Conservation (phyloP, 2,888 invertebrate genomes). For the Gryllus longicercus region DNA sequence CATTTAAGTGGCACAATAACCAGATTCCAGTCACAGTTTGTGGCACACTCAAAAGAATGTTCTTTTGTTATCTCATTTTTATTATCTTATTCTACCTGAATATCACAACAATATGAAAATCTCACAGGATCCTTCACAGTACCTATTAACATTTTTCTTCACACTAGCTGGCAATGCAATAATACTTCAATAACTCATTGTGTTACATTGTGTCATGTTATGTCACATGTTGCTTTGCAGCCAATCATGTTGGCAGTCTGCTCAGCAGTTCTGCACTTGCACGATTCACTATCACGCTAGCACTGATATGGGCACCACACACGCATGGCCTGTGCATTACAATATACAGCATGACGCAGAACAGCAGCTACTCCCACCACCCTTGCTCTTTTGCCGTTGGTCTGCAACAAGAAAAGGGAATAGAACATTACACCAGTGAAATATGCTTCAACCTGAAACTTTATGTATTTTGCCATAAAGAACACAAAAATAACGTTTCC, state of each 20-base stretch:
- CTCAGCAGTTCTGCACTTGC: conserved; percentile 9
- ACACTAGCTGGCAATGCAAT: conserved; percentile 17
- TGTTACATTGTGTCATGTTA: background rate
- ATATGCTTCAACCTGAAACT: too few species aligned
- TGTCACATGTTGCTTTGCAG: conserved; percentile 4
- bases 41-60: background rate
- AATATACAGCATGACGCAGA: conserved; percentile 90
- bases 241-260: conserved; percentile 22
- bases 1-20: conserved; percentile 23
- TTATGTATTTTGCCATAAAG: too few species aligned
- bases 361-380: conserved; percentile 91
- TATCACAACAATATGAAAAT: conserved; percentile 46
- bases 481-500: too few species aligned
- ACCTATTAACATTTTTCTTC: background rate
- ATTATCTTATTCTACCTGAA: conserved; percentile 46
- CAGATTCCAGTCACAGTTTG: conserved; percentile 21
- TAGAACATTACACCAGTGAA: too few species aligned
- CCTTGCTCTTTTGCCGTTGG: conserved; percentile 94
- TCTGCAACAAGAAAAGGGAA: conserved; percentile 59
- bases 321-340: conserved; percentile 55
- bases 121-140: conserved; percentile 31
- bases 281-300: conserved; percentile 5
- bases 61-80: conserved; percentile 24
- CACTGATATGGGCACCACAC: conserved; percentile 20
- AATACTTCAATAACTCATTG: conserved; percentile 8